Evolutionary conservation across 2,888 invertebrate genomes (phyloP), one percentile per base, ranked within the genome.

Genomic region (Flexamia atlantica): DNA sequence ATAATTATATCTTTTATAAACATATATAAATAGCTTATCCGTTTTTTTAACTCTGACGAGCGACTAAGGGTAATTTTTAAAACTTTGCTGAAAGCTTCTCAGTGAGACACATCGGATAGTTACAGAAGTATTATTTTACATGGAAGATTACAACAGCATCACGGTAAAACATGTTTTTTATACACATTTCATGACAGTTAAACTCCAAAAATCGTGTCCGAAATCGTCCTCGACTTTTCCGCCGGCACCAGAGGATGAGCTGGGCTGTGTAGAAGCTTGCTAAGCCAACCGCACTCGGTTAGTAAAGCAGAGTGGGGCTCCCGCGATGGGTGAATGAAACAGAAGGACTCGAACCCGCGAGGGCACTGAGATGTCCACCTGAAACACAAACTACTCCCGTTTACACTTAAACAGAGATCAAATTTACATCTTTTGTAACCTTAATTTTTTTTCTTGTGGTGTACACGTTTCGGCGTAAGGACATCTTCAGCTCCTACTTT

Each of bases 191-290:
- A 36, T n/a, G n/a, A n/a, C n/a, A n/a, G n/a, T n/a, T n/a, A n/a
- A n/a, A n/a, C n/a, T n/a, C n/a, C n/a, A n/a, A n/a, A n/a, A n/a
- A n/a, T n/a, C n/a, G n/a, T n/a, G n/a, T n/a, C n/a, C n/a, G n/a
- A n/a, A n/a, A n/a, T n/a, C n/a, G n/a, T n/a, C n/a, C 14, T 46
- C 17, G 2, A 46, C 46, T 14, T 46, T 17, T 46, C 72, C 4
- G 72, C 36, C 7, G 14, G 40, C 72, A 72, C 76, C 76, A 76
- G 76, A 76, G 76, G 50, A 42, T 28, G 20, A 72, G 17, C 42
- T 46, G 25, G 76, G 76, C 76, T 76, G 76, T 76, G 76, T 28
- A 14, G 42, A 76, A 76, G 76, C 76, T 76, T 50, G 1, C 76
- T 76, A 76, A 28, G 46, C 76, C 76, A 50, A 76, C 76, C 40